phyloP scores from a whole-genome alignment of 1,140 invertebrate species.

The Zaprionus ghesquierei region DNA sequence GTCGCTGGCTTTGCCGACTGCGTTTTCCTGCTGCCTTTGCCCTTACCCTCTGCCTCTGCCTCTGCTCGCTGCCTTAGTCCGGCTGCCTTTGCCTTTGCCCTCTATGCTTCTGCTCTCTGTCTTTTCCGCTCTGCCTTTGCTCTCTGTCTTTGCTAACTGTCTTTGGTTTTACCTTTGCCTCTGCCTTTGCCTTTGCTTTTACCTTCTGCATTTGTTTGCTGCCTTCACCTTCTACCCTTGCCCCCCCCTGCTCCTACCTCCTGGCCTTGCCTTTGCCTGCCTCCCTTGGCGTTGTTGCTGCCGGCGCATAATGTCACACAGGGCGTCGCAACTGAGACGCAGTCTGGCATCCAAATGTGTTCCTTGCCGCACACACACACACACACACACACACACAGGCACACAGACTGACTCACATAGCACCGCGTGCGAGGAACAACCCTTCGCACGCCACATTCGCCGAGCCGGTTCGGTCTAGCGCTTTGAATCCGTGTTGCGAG shows the following conservation, averaged over 20 bases:
- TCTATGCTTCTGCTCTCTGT: too few species aligned
- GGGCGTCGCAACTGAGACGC: constrained; percentile 60
- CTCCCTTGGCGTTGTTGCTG: background rate
- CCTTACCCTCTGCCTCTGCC: background rate
- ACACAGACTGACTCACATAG: background rate
- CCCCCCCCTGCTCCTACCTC: background rate
- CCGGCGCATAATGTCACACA: constrained; percentile 66
- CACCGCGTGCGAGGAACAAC: constrained; percentile 40
- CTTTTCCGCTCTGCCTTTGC: too few species aligned
- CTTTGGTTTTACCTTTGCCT: background rate
- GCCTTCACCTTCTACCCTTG: background rate
- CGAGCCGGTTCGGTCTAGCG: constrained; percentile 68
- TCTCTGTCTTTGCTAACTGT: too few species aligned
- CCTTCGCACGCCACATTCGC: constrained; percentile 58
- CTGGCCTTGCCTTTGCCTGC: background rate
- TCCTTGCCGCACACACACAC: constrained; percentile 46
- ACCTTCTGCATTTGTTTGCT: background rate
- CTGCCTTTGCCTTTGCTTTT: background rate
- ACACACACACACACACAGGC: constrained; percentile 16
- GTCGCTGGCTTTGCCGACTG: background rate
- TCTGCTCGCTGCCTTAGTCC: background rate
- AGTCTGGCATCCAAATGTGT: constrained; percentile 80
- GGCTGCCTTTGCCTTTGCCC: too few species aligned
- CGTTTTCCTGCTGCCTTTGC: background rate
- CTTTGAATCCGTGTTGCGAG: constrained; percentile 59